Percentiles rank a stretch among this genome's conserved stretches.
These are phyloP conservation scores for Rotaria macrura DNA, from an alignment of 2,888 invertebrate genomes.

Conservation along the genomic window DNA sequence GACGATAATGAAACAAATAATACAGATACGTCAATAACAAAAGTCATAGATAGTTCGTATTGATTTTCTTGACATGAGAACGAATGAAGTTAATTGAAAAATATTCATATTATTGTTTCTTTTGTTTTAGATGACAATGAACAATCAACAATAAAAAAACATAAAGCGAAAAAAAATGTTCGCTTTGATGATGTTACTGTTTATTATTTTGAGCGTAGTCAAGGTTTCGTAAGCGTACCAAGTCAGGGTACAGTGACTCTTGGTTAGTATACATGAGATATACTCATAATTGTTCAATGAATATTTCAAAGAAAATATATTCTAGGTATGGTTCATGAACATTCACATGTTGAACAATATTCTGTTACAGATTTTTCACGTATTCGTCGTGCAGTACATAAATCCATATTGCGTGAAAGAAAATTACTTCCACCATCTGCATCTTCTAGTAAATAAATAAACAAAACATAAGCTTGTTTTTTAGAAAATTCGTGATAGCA, in stretches of 20 bases:
- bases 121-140: neutral
- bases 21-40: neutral
- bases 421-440: neutral
- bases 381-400: neutral
- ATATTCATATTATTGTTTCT: no score
- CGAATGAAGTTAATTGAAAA: no score
- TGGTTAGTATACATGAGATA: neutral
- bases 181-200: constrained; percentile 27
- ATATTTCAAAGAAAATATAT: neutral
- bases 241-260: constrained; percentile 19
- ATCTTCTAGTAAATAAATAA: neutral
- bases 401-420: constrained; percentile 11
- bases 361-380: neutral
- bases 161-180: constrained; percentile 12
- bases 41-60: neutral
- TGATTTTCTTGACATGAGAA: neutral
- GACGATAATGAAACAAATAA: neutral
- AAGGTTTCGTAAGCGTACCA: constrained; percentile 30
- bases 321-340: neutral
- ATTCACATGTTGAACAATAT: neutral
- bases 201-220: constrained; percentile 30
- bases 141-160: neutral
- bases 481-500: no score
- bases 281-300: neutral
- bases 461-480: neutral